Conservation (phyloP, 2,797 vertebrate genomes). For the Danionella dracula region DNA sequence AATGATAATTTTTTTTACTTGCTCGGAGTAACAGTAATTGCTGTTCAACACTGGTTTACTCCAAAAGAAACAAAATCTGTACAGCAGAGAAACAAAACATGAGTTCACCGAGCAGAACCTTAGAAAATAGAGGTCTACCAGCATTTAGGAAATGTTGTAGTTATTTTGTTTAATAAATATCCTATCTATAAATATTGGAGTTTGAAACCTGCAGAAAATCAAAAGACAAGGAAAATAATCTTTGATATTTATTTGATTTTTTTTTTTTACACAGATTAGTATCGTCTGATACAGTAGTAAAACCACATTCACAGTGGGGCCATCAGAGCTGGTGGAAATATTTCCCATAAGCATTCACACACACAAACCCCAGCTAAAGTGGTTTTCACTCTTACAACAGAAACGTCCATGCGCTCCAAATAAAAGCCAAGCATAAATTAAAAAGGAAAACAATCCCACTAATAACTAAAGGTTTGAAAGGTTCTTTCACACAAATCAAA, state of each 20-base stretch:
- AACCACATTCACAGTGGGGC: slow-evolving; percentile 23
- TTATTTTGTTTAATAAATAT: too few species aligned
- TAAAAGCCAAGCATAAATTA: slow-evolving; percentile 45
- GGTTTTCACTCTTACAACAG: slow-evolving; percentile 12
- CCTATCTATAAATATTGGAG: too few species aligned
- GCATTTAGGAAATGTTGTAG: too few species aligned
- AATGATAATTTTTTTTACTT: too few species aligned
- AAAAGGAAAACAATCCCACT: slow-evolving; percentile 27
- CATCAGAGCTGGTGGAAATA: slow-evolving; percentile 12
- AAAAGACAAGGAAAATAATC: not conserved
- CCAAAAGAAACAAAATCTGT: too few species aligned
- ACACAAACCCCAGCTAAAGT: not conserved
- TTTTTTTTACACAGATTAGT: slow-evolving; percentile 42
- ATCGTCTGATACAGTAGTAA: slow-evolving; percentile 42
- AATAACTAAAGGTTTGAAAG: too few species aligned
- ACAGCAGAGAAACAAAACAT: too few species aligned
- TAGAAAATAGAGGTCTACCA: too few species aligned
- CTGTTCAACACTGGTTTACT: too few species aligned
- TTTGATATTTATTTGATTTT: slow-evolving; percentile 37
- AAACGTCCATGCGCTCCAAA: slow-evolving; percentile 22
- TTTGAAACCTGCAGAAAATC: too few species aligned
- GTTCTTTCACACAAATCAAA: not conserved
- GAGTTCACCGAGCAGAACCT: too few species aligned
- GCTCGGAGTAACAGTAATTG: too few species aligned
- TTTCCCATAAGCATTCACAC: not conserved